Conservation (phyloP, 2,113 vertebrate species). For the Struthidea cinerea region DNA sequence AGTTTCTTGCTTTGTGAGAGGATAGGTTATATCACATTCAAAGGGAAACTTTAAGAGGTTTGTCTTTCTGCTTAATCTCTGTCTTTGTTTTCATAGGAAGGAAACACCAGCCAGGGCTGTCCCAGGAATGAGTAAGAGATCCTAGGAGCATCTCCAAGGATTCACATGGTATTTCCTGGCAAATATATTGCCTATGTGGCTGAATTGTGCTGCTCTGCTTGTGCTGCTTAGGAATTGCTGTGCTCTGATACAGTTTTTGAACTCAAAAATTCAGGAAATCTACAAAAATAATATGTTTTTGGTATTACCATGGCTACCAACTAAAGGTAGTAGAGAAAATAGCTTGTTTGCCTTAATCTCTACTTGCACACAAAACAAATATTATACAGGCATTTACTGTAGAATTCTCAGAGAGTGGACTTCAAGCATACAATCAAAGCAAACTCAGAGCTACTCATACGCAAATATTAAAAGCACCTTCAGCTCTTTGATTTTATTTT, state of each 20-base stretch:
- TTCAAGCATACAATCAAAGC: slow-evolving; percentile 15
- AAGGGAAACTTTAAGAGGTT: neutral
- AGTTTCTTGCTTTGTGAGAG: neutral
- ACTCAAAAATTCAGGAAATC: neutral
- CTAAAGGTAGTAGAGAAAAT: neutral
- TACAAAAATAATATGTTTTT: neutral
- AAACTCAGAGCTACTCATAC: neutral
- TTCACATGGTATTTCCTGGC: slow-evolving; percentile 18
- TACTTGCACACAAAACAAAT: neutral
- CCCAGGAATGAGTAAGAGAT: neutral
- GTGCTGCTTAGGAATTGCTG: neutral
- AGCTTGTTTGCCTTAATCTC: slow-evolving; percentile 9
- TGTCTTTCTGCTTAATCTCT: neutral
- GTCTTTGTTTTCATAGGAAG: neutral
- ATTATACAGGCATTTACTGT: neutral
- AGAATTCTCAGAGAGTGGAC: slow-evolving; percentile 23
- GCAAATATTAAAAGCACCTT: slow-evolving; percentile 30
- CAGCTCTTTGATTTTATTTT: neutral
- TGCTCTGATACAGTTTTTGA: neutral
- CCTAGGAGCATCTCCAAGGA: slow-evolving; percentile 23
- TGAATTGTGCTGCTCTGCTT: neutral
- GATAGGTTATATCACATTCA: neutral
- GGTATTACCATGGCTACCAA: neutral
- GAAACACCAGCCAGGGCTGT: neutral
- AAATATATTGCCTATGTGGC: neutral